Conservation (phyloP, 2,113 vertebrate genomes). For the Cichladusa arquata region DNA sequence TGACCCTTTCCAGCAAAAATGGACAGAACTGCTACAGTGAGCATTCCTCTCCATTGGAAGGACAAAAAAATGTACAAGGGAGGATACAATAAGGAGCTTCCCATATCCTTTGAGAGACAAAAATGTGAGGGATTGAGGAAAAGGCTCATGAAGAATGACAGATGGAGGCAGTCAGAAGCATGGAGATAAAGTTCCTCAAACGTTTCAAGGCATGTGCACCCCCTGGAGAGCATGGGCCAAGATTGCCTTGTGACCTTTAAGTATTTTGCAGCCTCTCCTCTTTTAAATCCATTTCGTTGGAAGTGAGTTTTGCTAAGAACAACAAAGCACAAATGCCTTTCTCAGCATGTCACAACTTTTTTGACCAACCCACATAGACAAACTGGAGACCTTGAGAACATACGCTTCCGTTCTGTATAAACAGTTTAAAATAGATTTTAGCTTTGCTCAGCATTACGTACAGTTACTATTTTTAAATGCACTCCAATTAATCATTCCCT, state of each 20-base stretch:
- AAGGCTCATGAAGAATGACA: neutral
- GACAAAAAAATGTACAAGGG: neutral
- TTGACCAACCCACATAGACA: constrained; percentile 50
- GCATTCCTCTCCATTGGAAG: neutral
- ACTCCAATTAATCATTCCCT: neutral
- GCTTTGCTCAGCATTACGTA: neutral
- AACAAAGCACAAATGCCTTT: constrained; percentile 24
- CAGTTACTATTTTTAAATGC: constrained; percentile 15
- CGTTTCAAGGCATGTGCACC: neutral
- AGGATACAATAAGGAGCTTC: neutral
- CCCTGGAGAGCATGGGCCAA: neutral
- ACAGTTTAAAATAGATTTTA: constrained; percentile 46
- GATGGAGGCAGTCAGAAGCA: neutral
- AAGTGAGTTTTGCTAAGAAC: constrained; percentile 21
- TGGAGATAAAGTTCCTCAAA: neutral
- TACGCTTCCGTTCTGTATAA: neutral
- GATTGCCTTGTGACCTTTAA: neutral
- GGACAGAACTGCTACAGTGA: neutral
- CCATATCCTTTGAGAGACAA: neutral
- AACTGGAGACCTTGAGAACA: constrained; percentile 50
- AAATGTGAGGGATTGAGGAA: neutral
- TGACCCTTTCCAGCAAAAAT: neutral
- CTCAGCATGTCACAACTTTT: constrained; percentile 35
- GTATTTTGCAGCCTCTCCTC: neutral
- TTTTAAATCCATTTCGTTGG: neutral